phyloP scores from a whole-genome alignment of 2,113 vertebrate species.

The Galeopterus variegatus region DNA sequence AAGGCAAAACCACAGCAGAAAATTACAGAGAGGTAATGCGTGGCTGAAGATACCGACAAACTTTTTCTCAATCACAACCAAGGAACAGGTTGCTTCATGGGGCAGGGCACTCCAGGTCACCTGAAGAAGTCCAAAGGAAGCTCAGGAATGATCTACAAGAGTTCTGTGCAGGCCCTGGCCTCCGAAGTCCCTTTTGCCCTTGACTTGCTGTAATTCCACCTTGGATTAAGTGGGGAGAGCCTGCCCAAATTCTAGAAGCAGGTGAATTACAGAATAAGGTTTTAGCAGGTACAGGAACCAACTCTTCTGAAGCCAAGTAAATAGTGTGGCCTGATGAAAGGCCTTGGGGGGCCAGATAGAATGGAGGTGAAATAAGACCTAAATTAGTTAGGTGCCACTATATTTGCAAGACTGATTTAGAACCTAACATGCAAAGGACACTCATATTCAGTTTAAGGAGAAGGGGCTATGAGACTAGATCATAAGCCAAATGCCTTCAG shows the following conservation, averaged over 20 bases:
- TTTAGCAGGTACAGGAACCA: not conserved
- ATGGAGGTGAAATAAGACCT: constrained; percentile 9
- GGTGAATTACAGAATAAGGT: not conserved
- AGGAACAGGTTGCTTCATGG: not conserved
- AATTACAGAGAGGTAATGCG: not conserved
- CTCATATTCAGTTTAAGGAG: constrained; percentile 69
- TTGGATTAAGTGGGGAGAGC: not conserved
- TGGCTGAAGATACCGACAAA: not conserved
- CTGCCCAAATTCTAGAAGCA: constrained; percentile 24
- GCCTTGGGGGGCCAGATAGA: not conserved
- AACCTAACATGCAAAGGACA: constrained; percentile 69
- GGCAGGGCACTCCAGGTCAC: not conserved
- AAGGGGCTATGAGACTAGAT: constrained; percentile 19
- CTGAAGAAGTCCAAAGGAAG: constrained; percentile 36
- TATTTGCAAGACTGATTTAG: constrained; percentile 68
- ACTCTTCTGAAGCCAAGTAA: constrained; percentile 49
- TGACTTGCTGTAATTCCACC: constrained; percentile 22
- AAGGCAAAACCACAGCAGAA: not conserved
- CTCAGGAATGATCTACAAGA: constrained; percentile 20
- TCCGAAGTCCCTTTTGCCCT: not conserved
- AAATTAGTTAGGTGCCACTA: constrained; percentile 62
- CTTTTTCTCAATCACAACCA: not conserved
- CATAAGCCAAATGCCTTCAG: constrained; percentile 3
- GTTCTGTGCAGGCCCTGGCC: not conserved
- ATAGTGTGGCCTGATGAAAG: not conserved